Conservation (phyloP, 1,140 invertebrate species). For the Drosophila fuyamai region DNA sequence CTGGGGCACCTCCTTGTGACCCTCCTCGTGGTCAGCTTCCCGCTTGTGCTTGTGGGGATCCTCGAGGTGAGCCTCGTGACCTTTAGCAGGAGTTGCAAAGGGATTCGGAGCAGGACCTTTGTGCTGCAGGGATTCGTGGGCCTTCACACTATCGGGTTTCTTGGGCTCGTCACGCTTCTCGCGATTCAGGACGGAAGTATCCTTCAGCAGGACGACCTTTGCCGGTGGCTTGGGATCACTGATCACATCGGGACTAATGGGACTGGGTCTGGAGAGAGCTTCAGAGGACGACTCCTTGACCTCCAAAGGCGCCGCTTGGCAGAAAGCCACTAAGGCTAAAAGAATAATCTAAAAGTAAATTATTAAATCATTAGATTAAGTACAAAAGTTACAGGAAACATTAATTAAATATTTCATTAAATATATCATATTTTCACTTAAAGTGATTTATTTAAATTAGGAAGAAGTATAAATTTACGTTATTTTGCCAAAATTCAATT, state of each 20-base stretch:
- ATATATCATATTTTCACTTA: not conserved
- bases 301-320: constrained; percentile 49
- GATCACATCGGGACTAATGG: constrained; percentile 54
- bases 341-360: constrained; percentile 49
- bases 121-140: constrained; percentile 21
- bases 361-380: not conserved
- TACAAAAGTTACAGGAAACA: no score
- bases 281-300: constrained; percentile 11
- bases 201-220: constrained; percentile 36
- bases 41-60: constrained; percentile 21
- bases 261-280: constrained; percentile 41
- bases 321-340: constrained; percentile 42
- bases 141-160: constrained; percentile 33
- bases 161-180: constrained; percentile 51
- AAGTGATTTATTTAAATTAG: no score
- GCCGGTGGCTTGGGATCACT: constrained; percentile 52
- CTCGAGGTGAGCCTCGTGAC: not conserved
- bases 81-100: not conserved
- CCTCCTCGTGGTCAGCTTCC: constrained; percentile 19
- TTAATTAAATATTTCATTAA: no score
- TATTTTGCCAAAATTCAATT: no score
- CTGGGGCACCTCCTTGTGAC: not conserved
- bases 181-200: constrained; percentile 10
- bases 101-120: constrained; percentile 1
- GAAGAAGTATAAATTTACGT: no score